A percentile compares a stretch with the other conserved stretches of the same genome.
Evolutionary conservation across 2,113 vertebrate species (phyloP).

Genomic region (Sinocyclocheilus anophthalmus): DNA sequence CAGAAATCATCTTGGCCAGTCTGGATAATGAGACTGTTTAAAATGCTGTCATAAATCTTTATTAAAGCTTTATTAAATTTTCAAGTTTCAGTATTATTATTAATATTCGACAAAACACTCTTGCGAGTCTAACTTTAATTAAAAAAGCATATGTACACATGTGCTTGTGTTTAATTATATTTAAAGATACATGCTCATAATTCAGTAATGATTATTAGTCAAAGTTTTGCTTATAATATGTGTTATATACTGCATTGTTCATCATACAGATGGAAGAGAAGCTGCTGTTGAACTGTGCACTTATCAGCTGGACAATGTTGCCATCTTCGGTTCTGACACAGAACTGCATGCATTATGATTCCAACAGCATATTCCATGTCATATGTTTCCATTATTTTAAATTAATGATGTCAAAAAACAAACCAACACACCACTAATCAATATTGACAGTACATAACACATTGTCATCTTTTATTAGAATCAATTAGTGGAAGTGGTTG

Average conservation of each 20-base stretch:
- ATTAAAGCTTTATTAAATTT: background rate
- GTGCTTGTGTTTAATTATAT: background rate
- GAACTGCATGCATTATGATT: conserved; percentile 1
- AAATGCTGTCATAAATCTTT: background rate
- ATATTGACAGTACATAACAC: background rate
- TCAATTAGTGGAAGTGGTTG: background rate
- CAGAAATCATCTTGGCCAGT: background rate
- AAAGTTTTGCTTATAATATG: background rate
- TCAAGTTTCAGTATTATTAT: too few relatives aligned
- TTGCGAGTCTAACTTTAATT: too few relatives aligned
- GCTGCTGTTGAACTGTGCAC: background rate
- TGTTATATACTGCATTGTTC: background rate
- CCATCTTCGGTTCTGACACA: conserved; percentile 32
- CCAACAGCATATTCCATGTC: background rate
- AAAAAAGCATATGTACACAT: too few relatives aligned
- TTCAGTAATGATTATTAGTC: background rate
- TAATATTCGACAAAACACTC: too few relatives aligned
- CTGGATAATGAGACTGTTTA: background rate
- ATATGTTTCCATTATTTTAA: background rate
- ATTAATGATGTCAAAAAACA: background rate
- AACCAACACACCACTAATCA: background rate
- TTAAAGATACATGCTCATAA: background rate
- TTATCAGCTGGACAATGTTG: conserved; percentile 5
- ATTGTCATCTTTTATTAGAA: background rate
- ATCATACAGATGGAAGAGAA: background rate